Evolutionary conservation across 2,888 invertebrate species (phyloP), one percentile per base, ranked within the genome.

Genomic region (Helobdella robusta): DNA sequence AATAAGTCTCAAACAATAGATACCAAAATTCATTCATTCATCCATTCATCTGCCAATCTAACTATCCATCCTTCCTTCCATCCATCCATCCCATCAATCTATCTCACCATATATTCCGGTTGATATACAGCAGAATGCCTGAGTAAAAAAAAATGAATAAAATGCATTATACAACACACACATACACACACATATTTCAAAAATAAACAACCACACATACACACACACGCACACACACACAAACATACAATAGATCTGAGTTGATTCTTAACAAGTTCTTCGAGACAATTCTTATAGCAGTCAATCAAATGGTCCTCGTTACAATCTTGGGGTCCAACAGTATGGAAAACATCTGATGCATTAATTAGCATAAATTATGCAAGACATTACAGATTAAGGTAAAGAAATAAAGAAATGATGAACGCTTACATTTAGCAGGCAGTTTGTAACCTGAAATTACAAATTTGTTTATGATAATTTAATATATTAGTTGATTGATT

Each of bases 121-220:
- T 0, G 90, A 89, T 74, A 92, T 89, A 75, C 91, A 91, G 0
- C 91, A 91, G 76, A 91, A 91, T 0, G 91, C 83, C 83, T 83
- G 72, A 36, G 75, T 75, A 44, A 66, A 48, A 25, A 56, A 25
- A 11, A 64, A 58, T 58, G 30, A 32, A 58, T 54, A 34, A 25
- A 15, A 3, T 35, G 6, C 1, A 63, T 40, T 11, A 25, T 50
- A 46, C 18, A 54, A 64, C 25, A 0, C 11, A 52, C 25, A 46
- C 35, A 63, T n/a, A 11, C 23, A 63, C 30, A 63, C 18, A 56
- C n/a, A 8, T 28, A 56, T 28, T 58, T 28, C 11, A 8, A 30
- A 58, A 58, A 58, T 25, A 28, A 58, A 58, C 6, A 58, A 58
- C 6, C 11, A 30, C 23, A 58, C 11, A 58, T 28, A 28, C 5